Conservation (phyloP, 2,113 vertebrate species). For the Eira barbara region DNA sequence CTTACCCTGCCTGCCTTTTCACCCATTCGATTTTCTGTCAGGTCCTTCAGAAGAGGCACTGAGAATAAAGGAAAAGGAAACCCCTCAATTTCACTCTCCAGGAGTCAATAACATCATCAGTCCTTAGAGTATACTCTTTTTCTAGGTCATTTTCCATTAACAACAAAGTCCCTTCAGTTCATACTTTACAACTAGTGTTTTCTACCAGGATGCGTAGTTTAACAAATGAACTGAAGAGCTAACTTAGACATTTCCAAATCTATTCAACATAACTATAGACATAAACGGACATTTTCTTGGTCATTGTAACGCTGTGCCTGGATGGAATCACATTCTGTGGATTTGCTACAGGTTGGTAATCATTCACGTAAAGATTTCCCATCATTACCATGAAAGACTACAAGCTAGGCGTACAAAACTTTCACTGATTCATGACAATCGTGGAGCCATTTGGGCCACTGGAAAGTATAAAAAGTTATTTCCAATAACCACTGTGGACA, state of each 20-base stretch:
- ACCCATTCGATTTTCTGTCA: not conserved
- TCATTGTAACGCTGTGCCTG: not conserved
- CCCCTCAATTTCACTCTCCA: not conserved
- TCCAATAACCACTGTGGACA: slow-evolving; percentile 74
- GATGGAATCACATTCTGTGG: not conserved
- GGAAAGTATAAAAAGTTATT: slow-evolving; percentile 61
- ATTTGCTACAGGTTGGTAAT: not conserved
- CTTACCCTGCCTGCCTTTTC: not conserved
- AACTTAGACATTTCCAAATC: not conserved
- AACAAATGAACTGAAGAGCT: not conserved
- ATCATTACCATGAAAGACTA: not conserved
- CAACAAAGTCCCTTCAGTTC: not conserved
- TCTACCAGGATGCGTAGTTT: not conserved
- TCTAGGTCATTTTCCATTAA: not conserved
- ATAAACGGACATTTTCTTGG: not conserved
- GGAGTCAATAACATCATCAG: not conserved
- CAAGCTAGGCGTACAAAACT: not conserved
- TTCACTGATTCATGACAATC: not conserved
- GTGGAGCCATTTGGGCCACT: not conserved
- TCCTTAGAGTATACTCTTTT: not conserved
- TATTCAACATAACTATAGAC: not conserved
- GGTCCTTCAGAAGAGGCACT: not conserved
- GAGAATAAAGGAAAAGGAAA: not conserved
- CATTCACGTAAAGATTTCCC: not conserved
- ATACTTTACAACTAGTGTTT: not conserved